These are phyloP conservation scores for Andrena flavipes DNA, from an alignment of 2,888 invertebrate genomes.

Conservation along the genomic window DNA sequence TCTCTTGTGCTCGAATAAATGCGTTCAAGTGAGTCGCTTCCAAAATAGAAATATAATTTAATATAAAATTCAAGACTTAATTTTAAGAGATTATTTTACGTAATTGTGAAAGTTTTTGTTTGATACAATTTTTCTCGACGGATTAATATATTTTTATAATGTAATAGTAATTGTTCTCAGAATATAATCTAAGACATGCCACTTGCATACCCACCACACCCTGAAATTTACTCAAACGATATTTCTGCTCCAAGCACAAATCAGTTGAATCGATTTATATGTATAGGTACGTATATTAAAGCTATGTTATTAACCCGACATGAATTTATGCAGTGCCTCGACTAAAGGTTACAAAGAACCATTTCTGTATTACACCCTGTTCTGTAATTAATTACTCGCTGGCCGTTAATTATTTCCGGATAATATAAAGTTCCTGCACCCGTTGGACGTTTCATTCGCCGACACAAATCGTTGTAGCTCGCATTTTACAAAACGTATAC, in stretches of 20 bases:
- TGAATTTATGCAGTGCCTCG: background rate
- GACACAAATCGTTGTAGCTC: background rate
- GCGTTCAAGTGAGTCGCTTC: too few relatives aligned
- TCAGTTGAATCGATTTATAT: background rate
- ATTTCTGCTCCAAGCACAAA: background rate
- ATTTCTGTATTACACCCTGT: background rate
- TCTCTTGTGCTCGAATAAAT: too few relatives aligned
- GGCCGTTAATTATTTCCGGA: constrained; percentile 2
- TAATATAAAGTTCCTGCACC: constrained; percentile 3
- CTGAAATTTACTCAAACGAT: background rate
- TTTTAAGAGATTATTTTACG: too few relatives aligned
- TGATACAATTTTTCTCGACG: too few relatives aligned
- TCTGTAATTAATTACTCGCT: background rate
- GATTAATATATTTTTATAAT: too few relatives aligned
- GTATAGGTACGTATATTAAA: background rate
- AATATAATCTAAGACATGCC: background rate
- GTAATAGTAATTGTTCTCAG: too few relatives aligned
- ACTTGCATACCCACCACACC: background rate
- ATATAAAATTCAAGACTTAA: too few relatives aligned
- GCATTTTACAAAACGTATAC: background rate
- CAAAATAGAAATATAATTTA: too few relatives aligned
- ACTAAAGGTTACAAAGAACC: background rate
- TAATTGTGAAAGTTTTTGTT: too few relatives aligned
- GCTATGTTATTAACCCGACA: background rate
- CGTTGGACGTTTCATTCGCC: background rate